Evolutionary conservation across 2,113 vertebrate genomes (phyloP).

Genomic region (Pseudorasbora parva): DNA sequence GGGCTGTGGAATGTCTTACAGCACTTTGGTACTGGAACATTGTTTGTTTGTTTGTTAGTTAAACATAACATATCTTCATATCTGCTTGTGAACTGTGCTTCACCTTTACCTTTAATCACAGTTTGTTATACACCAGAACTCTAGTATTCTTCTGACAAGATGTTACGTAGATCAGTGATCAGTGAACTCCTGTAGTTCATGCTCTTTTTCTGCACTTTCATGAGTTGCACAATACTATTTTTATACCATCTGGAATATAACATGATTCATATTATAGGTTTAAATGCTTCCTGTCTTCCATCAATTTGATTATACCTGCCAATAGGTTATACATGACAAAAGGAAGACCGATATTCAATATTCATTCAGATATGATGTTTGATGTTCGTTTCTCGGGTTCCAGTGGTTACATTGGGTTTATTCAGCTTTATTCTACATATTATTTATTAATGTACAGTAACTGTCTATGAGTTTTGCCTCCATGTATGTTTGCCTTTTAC

Average conservation of each 20-base stretch:
- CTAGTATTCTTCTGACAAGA: background rate
- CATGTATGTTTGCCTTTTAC: slow-evolving; percentile 47
- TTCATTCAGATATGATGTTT: background rate
- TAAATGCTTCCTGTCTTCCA: background rate
- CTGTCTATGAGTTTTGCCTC: background rate
- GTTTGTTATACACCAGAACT: background rate
- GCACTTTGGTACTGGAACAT: slow-evolving; percentile 35
- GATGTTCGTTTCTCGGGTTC: background rate
- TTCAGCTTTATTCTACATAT: slow-evolving; percentile 14
- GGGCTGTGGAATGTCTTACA: slow-evolving; percentile 9
- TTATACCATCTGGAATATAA: background rate
- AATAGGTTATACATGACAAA: slow-evolving; percentile 3
- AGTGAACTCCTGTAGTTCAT: background rate
- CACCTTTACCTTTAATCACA: background rate
- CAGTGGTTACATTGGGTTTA: background rate
- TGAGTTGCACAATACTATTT: background rate
- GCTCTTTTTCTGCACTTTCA: background rate
- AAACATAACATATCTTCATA: background rate
- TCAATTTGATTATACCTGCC: background rate
- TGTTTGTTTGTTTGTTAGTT: background rate
- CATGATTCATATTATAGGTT: background rate
- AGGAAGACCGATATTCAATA: background rate
- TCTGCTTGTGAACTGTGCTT: slow-evolving; percentile 18
- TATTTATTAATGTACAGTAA: slow-evolving; percentile 39
- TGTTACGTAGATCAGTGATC: background rate